Evolutionary conservation across 2,888 invertebrate species (phyloP), one percentile per base, ranked within the genome.

Genomic region (Opisthograptis luteolata): DNA sequence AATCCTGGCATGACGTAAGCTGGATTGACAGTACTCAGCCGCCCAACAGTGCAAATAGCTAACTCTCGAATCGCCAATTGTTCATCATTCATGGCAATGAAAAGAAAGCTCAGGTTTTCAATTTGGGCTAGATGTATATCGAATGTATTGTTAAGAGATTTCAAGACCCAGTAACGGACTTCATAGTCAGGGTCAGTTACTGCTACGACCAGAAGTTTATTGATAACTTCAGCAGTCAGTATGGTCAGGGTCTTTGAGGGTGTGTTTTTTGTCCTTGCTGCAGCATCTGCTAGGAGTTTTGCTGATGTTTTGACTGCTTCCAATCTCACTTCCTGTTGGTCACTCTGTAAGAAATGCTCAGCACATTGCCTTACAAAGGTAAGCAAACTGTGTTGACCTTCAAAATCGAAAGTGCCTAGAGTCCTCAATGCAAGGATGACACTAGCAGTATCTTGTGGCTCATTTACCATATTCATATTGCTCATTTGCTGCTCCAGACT

Each of bases 1-100:
- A 99, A 92, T 7, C 97, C 97, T 0, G 99, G 99, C 96, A 99
- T 97, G 0, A 99, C 97, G 81, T 99, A 99, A 0, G 99, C 99
- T 0, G 99, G 99, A 89, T 99, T 99, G 76, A 98, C 95, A 14
- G 94, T 94, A 69, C 98, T 98, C 49, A 99, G 84, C 46, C 98
- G 91, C 0, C 99, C 99, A 44, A 99, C 96, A 0, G 97, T 98
- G 61, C 97, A 96, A 59, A 99, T 95, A 0, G 98, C 97, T 34
- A 98, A 87, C 81, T 99, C 99, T 19, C 99, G 92, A 57, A 99
- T 98, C 84, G 98, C 98, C 77, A 98, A 96, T 61, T 97, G 95
- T 84, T 99, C 99, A 80, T 99, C 99, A 84, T 99, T 98, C 83
- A 99, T 93, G 0, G 98, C 97, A 48, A 99, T 95, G 72, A 99